phyloP scores from a whole-genome alignment of 2,888 invertebrate species.

The Caenorhabditis sp. region DNA sequence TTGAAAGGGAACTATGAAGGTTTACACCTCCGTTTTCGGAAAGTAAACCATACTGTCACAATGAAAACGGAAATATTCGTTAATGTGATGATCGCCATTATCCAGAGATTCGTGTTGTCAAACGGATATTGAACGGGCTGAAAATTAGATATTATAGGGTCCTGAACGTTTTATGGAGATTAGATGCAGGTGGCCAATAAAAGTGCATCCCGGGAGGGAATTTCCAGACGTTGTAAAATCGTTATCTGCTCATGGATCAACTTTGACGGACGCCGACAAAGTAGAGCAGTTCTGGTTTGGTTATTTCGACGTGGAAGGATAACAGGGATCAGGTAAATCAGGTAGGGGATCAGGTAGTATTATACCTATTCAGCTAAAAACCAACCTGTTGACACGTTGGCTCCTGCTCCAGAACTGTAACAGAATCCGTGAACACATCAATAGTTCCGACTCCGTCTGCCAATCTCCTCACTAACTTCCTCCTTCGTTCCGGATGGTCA shows the following conservation, averaged over 20 bases:
- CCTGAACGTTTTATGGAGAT: background rate
- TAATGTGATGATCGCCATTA: constrained; percentile 41
- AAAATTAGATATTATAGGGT: background rate
- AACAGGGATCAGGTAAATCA: too few species aligned
- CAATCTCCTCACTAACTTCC: constrained; percentile 49
- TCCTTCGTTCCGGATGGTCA: constrained; percentile 56
- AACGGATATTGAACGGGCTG: constrained; percentile 18
- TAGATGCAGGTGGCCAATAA: background rate
- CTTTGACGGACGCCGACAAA: too few species aligned
- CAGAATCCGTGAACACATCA: constrained; percentile 81
- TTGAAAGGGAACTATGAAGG: constrained; percentile 6
- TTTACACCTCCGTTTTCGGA: constrained; percentile 41
- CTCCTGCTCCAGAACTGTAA: constrained; percentile 75
- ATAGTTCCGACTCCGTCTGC: constrained; percentile 75
- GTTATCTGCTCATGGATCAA: too few species aligned
- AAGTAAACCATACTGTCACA: constrained; percentile 43
- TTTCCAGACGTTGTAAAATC: background rate
- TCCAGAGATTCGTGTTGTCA: constrained; percentile 29
- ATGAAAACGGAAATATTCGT: constrained; percentile 42
- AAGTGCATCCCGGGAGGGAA: background rate
- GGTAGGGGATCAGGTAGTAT: too few species aligned
- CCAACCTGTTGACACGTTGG: constrained; percentile 49
- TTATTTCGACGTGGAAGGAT: too few species aligned
- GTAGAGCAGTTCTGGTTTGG: too few species aligned
- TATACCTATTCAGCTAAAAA: too few species aligned